These are phyloP conservation scores for Volucella zonaria DNA, from an alignment of 2,888 invertebrate species.

Conservation along the genomic window DNA sequence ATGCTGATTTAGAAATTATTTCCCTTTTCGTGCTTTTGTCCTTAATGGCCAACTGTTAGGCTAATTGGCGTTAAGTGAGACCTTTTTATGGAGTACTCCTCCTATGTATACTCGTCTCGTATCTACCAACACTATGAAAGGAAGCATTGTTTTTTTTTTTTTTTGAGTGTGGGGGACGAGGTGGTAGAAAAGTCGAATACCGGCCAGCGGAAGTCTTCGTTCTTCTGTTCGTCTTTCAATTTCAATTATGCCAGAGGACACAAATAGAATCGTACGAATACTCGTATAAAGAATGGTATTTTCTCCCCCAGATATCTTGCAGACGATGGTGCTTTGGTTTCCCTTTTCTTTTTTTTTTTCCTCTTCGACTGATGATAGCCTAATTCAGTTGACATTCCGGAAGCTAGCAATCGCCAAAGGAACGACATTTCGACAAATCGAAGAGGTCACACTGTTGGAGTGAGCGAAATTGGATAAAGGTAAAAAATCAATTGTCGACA, in stretches of 20 bases:
- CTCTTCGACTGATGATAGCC: conserved; percentile 50
- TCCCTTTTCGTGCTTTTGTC: conserved; percentile 52
- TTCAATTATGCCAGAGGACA: conserved; percentile 57
- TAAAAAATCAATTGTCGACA: conserved; percentile 65
- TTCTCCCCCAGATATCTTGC: background rate
- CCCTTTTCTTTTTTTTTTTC: background rate
- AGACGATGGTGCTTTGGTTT: no score
- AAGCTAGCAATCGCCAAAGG: conserved; percentile 36
- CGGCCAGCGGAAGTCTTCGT: conserved; percentile 11
- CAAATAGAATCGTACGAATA: background rate
- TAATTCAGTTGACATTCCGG: conserved; percentile 59
- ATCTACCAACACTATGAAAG: conserved; percentile 42
- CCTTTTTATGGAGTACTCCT: conserved; percentile 53
- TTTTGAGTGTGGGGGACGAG: no score
- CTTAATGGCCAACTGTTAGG: conserved; percentile 71
- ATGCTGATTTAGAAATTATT: conserved; percentile 66
- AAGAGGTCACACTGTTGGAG: conserved; percentile 50
- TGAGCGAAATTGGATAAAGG: conserved; percentile 40
- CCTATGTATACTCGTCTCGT: conserved; percentile 17
- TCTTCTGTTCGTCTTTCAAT: conserved; percentile 47
- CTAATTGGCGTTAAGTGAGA: conserved; percentile 73
- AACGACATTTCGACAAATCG: conserved; percentile 60
- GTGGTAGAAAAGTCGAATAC: background rate
- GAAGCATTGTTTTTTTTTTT: conserved; percentile 34
- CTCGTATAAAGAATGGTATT: conserved; percentile 10